These are phyloP conservation scores for Ivindomyrus marchei DNA, from an alignment of 2,113 vertebrate genomes.

Conservation along the genomic window DNA sequence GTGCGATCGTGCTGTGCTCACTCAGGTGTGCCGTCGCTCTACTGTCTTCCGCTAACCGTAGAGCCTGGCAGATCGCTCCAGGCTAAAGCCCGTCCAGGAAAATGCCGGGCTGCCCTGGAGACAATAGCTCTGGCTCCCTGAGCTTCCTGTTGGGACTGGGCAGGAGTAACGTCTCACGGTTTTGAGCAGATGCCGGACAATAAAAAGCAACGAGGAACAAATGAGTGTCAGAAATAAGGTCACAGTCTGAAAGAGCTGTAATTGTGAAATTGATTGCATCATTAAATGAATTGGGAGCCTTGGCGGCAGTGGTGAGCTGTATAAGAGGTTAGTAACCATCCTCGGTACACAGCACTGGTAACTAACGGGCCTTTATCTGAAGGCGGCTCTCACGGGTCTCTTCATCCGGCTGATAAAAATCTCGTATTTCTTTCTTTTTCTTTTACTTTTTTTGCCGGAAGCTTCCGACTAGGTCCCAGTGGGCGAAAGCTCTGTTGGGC, in stretches of 20 bases:
- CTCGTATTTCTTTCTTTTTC: not conserved
- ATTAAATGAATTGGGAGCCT: slow-evolving; percentile 15
- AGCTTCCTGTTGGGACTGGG: slow-evolving; percentile 3
- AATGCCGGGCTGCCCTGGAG: not conserved
- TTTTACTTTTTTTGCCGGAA: not conserved
- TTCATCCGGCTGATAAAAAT: not conserved
- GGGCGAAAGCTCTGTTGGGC: not conserved
- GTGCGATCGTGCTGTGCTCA: not conserved
- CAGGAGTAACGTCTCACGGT: not conserved
- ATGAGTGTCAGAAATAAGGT: slow-evolving; percentile 26
- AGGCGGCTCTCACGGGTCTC: not conserved
- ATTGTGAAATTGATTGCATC: slow-evolving; percentile 22
- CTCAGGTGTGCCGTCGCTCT: not conserved
- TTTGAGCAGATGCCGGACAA: slow-evolving; percentile 19
- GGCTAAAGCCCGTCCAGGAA: not conserved
- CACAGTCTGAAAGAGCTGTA: slow-evolving; percentile 21
- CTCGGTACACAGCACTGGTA: not conserved
- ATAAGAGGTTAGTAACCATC: not conserved
- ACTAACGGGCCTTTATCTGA: not conserved
- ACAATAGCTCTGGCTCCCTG: not conserved
- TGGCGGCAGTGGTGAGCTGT: not conserved
- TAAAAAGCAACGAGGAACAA: slow-evolving; percentile 27
- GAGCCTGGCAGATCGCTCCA: not conserved
- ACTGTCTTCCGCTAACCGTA: not conserved
- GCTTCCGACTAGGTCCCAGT: not conserved